These are phyloP conservation scores for Apoda limacodes DNA, from an alignment of 2,888 invertebrate genomes.

Conservation along the genomic window DNA sequence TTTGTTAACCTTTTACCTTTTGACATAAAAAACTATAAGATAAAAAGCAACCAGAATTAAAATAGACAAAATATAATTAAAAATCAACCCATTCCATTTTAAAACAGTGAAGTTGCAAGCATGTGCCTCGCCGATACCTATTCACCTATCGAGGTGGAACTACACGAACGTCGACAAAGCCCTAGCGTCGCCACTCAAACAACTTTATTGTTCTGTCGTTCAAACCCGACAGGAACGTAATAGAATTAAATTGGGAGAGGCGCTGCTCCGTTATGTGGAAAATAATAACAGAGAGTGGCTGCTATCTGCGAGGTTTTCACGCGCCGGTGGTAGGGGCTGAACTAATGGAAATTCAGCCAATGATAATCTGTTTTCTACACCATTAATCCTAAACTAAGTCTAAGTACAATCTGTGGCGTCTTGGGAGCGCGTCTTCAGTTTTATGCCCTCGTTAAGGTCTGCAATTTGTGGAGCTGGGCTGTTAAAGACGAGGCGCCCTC, in stretches of 20 bases:
- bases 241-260: constrained; percentile 67
- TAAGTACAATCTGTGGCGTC: constrained; percentile 66
- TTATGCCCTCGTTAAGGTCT: constrained; percentile 68
- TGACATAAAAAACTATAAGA: no score
- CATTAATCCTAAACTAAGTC: constrained; percentile 71
- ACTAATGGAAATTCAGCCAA: constrained; percentile 68
- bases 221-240: constrained; percentile 65
- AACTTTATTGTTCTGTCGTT: constrained; percentile 64
- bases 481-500: constrained; percentile 56
- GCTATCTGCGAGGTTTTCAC: constrained; percentile 62
- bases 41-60: no score
- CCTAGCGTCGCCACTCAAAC: constrained; percentile 44
- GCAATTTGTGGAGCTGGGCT: constrained; percentile 68
- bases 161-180: no score
- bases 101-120: no score
- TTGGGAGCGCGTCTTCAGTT: constrained; percentile 61
- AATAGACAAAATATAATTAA: no score
- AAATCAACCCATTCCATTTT: no score
- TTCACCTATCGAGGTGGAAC: no score
- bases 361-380: constrained; percentile 72
- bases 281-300: constrained; percentile 64
- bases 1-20: no score
- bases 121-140: no score
- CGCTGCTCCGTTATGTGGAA: constrained; percentile 65
- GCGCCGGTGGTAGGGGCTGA: constrained; percentile 65